These are phyloP conservation scores for Litoditis marina DNA, from an alignment of 2,888 invertebrate species.

Conservation along the genomic window DNA sequence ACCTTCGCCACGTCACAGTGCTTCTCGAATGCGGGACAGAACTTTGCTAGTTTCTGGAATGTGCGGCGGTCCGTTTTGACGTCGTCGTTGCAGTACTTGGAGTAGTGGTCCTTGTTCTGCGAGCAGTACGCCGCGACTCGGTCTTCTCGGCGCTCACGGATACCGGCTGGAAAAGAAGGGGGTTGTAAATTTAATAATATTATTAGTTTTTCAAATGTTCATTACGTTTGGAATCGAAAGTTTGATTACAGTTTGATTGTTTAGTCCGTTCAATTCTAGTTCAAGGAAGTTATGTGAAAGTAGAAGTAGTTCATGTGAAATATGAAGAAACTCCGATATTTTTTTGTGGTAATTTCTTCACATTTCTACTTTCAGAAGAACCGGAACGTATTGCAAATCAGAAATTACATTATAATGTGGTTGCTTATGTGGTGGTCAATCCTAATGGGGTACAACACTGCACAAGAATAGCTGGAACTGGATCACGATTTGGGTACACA, in stretches of 20 bases:
- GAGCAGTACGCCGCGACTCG: conserved; percentile 41
- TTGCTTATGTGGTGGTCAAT: no score
- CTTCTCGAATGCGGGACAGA: conserved; percentile 55
- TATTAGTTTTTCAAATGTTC: neutral
- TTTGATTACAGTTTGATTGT: no score
- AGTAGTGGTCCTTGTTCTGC: conserved; percentile 44
- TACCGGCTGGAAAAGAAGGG: conserved; percentile 28
- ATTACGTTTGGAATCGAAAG: neutral
- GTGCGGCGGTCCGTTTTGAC: conserved; percentile 28
- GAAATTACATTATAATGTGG: no score
- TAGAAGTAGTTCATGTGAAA: no score
- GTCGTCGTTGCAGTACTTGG: conserved; percentile 42
- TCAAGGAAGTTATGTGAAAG: no score
- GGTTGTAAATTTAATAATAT: neutral
- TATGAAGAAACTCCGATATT: neutral
- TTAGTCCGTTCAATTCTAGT: no score
- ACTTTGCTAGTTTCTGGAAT: conserved; percentile 46
- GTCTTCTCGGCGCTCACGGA: conserved; percentile 30
- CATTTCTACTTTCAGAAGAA: no score
- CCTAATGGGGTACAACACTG: no score
- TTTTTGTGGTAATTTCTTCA: no score
- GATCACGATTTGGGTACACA: no score
- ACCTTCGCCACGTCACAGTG: conserved; percentile 41
- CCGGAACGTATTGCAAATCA: no score
- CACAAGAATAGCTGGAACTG: no score